phyloP scores from a whole-genome alignment of 2,797 vertebrate species.

The Brotula barbata region DNA sequence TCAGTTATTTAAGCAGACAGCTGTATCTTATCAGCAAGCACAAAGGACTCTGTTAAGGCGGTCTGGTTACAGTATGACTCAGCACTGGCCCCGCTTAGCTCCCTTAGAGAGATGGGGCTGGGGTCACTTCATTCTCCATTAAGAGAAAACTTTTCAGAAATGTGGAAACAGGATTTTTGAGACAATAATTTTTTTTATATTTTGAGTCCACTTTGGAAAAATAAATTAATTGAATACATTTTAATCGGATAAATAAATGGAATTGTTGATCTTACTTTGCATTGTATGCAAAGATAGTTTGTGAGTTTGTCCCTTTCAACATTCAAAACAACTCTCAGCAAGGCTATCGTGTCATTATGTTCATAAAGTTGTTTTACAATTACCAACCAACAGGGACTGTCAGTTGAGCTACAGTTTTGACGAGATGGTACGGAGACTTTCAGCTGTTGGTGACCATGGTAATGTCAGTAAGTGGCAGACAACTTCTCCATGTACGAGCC shows the following conservation, averaged over 20 bases:
- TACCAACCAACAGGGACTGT: background rate
- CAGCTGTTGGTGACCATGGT: background rate
- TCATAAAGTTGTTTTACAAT: no score
- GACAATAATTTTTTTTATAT: no score
- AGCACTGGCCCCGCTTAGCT: slow-evolving; percentile 53
- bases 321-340: background rate
- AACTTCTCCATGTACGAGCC: slow-evolving; percentile 24
- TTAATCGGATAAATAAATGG: background rate
- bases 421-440: background rate
- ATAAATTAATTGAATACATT: no score
- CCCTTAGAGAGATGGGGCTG: slow-evolving; percentile 47
- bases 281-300: no score
- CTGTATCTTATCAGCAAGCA: slow-evolving; percentile 68
- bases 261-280: background rate
- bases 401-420: background rate
- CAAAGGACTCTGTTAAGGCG: slow-evolving; percentile 66
- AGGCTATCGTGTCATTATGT: no score
- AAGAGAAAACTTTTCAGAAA: slow-evolving; percentile 17
- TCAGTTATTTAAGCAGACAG: slow-evolving; percentile 67
- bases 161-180: background rate
- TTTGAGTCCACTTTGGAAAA: no score
- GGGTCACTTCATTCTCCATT: slow-evolving; percentile 29
- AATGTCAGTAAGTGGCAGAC: slow-evolving; percentile 3
- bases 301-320: background rate
- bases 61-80: slow-evolving; percentile 66